phyloP scores from a whole-genome alignment of 2,888 invertebrate species.

The Eupsilia transversa region DNA sequence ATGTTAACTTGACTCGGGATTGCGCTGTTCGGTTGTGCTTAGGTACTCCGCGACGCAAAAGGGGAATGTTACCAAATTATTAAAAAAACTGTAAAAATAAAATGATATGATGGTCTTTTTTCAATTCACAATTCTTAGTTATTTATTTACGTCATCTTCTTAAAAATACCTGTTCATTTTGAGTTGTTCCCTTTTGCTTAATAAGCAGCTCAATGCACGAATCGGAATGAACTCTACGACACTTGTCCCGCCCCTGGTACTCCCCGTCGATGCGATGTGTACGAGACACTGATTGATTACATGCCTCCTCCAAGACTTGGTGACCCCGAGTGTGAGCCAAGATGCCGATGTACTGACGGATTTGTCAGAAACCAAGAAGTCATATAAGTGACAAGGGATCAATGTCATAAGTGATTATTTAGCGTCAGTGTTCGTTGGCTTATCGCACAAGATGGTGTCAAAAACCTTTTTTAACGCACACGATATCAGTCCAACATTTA shows the following conservation, averaged over 20 bases:
- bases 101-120: neutral
- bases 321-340: slow-evolving; percentile 66
- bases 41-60: neutral
- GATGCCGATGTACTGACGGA: slow-evolving; percentile 73
- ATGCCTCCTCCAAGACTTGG: slow-evolving; percentile 67
- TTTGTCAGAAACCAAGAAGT: slow-evolving; percentile 61
- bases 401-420: slow-evolving; percentile 67
- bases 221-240: slow-evolving; percentile 66
- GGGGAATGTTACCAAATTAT: neutral
- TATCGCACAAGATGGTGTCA: neutral
- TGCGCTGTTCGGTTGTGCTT: neutral
- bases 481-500: neutral
- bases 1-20: neutral
- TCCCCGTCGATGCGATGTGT: slow-evolving; percentile 67
- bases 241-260: slow-evolving; percentile 65
- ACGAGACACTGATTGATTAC: slow-evolving; percentile 65
- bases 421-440: neutral
- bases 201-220: slow-evolving; percentile 60
- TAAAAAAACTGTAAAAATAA: neutral
- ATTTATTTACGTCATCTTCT: neutral
- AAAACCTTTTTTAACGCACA: neutral
- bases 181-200: neutral
- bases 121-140: neutral
- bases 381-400: slow-evolving; percentile 62
- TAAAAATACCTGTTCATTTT: neutral